These are phyloP conservation scores for Actinia tenebrosa DNA, from an alignment of 64 coral and sea anemone genomes.

Conservation along the genomic window DNA sequence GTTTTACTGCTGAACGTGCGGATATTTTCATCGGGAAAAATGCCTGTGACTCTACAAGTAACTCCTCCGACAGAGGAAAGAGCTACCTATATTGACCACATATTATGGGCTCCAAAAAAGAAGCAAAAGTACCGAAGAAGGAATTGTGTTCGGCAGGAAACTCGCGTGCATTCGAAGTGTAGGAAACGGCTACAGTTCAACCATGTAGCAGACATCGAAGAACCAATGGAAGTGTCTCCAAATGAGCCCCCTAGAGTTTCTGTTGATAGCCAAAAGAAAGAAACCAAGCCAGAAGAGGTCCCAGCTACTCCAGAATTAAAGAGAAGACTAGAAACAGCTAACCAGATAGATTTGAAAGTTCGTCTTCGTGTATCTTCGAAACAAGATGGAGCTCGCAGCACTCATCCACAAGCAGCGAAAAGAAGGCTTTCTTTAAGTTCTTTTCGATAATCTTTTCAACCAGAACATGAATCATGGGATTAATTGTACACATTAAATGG, in stretches of 20 bases:
- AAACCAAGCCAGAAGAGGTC: conserved; percentile 14
- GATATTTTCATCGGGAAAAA: background rate
- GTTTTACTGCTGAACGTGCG: background rate
- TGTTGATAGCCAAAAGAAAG: background rate
- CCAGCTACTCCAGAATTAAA: conserved; percentile 29
- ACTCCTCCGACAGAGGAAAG: conserved; percentile 43
- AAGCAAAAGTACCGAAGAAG: conserved; percentile 45
- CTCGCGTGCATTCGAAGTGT: conserved; percentile 45
- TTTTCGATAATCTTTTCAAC: conserved; percentile 12
- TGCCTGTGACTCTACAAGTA: conserved; percentile 29
- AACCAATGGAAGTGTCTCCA: conserved; percentile 11
- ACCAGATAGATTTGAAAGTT: conserved; percentile 7
- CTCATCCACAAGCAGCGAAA: conserved; percentile 22
- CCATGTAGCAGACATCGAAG: conserved; percentile 27
- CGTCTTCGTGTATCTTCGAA: conserved; percentile 6
- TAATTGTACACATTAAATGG: background rate
- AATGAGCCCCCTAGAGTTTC: background rate
- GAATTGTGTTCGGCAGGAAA: conserved; percentile 16
- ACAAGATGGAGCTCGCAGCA: conserved; percentile 24
- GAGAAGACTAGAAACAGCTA: background rate
- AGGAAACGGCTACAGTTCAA: conserved; percentile 44
- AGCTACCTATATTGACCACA: conserved; percentile 13
- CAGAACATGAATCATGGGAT: background rate
- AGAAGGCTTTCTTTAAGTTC: conserved; percentile 50
- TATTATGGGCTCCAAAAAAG: conserved; percentile 61